Evolutionary conservation across 1,140 invertebrate genomes (phyloP).

Genomic region (Coptotermes formosanus): DNA sequence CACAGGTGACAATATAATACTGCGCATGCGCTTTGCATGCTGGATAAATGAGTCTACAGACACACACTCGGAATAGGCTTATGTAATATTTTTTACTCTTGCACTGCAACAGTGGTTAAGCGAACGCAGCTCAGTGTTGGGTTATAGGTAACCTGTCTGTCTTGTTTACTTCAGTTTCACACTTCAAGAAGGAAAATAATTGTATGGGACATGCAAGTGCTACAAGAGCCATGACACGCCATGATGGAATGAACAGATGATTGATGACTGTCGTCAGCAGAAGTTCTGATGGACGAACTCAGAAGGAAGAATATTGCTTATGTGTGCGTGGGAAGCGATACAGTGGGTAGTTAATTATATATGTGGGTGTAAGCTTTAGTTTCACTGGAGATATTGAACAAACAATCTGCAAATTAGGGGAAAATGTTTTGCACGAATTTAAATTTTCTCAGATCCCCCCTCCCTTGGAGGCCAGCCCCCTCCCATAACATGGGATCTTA

Average conservation of each 20-base stretch:
- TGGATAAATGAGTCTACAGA: no score
- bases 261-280: not conserved
- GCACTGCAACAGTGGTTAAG: no score
- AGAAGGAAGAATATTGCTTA: not conserved
- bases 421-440: not conserved
- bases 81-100: no score
- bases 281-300: not conserved
- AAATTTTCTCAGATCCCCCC: not conserved
- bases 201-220: no score
- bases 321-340: not conserved
- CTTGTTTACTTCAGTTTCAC: no score
- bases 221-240: not conserved
- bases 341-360: not conserved
- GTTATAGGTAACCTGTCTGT: no score
- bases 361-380: not conserved
- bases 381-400: not conserved
- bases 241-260: not conserved
- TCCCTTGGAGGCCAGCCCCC: not conserved
- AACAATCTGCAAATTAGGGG: not conserved
- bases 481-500: not conserved
- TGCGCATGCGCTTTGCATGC: no score
- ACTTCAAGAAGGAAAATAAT: no score
- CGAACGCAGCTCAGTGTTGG: no score
- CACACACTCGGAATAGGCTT: no score
- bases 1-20: no score